These are phyloP conservation scores for Oedothorax gibbosus DNA, from an alignment of 1,140 invertebrate genomes.

Conservation along the genomic window DNA sequence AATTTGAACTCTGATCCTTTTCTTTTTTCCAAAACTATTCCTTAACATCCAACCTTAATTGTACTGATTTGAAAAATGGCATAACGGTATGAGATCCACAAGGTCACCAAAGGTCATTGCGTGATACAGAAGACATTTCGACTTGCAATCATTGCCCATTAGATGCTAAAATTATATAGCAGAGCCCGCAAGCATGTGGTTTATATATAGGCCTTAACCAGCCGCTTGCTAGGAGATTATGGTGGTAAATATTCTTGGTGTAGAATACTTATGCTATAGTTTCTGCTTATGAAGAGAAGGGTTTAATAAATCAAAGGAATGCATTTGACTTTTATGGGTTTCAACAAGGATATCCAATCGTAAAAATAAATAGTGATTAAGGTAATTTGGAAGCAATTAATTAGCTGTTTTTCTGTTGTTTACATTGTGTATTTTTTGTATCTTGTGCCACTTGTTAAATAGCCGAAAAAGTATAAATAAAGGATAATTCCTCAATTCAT, in stretches of 20 bases:
- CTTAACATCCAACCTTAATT: constrained; percentile 50
- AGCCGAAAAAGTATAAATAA: too few species aligned
- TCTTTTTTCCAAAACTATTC: constrained; percentile 12
- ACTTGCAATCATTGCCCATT: constrained; percentile 46
- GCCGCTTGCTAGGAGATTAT: not conserved
- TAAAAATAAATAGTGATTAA: constrained; percentile 19
- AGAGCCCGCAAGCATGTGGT: constrained; percentile 18
- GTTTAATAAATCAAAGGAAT: constrained; percentile 26
- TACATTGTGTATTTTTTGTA: not conserved
- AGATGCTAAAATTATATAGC: constrained; percentile 40
- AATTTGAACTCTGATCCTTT: constrained; percentile 24
- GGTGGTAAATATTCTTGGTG: constrained; percentile 12
- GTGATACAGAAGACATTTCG: constrained; percentile 44
- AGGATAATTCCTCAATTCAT: too few species aligned
- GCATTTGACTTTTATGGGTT: constrained; percentile 49
- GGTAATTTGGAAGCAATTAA: constrained; percentile 41
- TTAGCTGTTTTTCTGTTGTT: not conserved
- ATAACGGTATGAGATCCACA: constrained; percentile 51
- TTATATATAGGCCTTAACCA: constrained; percentile 39
- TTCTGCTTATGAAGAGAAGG: not conserved
- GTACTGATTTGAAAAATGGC: constrained; percentile 45
- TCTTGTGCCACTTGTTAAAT: not conserved
- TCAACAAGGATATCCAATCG: constrained; percentile 4
- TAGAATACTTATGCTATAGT: not conserved
- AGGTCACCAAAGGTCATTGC: constrained; percentile 54